Evolutionary conservation across 2,113 vertebrate genomes (phyloP), one percentile per base, ranked within the genome.

Genomic region (Sorex araneus): DNA sequence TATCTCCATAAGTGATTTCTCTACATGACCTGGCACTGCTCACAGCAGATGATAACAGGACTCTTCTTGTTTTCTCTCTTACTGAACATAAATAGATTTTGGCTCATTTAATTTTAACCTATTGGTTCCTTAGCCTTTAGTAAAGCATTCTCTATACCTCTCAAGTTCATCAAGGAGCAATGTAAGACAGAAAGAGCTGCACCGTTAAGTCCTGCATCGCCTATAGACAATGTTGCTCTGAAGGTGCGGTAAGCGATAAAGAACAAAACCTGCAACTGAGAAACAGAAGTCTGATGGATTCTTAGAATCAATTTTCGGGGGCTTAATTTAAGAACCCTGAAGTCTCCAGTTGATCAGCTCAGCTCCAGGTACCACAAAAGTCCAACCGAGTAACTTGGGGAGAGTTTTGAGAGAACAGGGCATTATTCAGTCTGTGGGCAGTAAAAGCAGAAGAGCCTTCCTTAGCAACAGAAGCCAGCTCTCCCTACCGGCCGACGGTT

Each of bases 361-460:
- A 97, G 85, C 90, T 96, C 93, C 89, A 84, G 57, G 91, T 97
- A 94, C 96, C 96, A 97, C 63, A 0, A 93, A 96, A 87, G 91
- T 93, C 87, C 91, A 85, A 93, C 95, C 87, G 96, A 97, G 97
- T 92, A 94, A 95, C 57, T 88, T 70, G 95, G 96, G 97, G 95
- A 97, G 77, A 70, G 82, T 96, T 97, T 96, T 91, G 91, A 91
- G 75, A 97, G 93, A 97, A 95, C 97, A 97, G 94, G 84, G 79
- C 0, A 18, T 97, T 97, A 97, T 97, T 97, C 95, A 97, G 95
- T 94, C 94, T 96, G 80, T 76, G 84, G 87, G 15, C 28, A 30
- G 69, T 11, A 64, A 90, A 96, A n/a, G 23, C 30, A 76, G 79
- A 84, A 75, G 67, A 88, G 47, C 82, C 57, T 87, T 82, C 11